Percentiles rank a stretch among this genome's conserved stretches.
These are phyloP conservation scores for Procavia capensis DNA, from an alignment of 2,113 vertebrate species.

Conservation along the genomic window DNA sequence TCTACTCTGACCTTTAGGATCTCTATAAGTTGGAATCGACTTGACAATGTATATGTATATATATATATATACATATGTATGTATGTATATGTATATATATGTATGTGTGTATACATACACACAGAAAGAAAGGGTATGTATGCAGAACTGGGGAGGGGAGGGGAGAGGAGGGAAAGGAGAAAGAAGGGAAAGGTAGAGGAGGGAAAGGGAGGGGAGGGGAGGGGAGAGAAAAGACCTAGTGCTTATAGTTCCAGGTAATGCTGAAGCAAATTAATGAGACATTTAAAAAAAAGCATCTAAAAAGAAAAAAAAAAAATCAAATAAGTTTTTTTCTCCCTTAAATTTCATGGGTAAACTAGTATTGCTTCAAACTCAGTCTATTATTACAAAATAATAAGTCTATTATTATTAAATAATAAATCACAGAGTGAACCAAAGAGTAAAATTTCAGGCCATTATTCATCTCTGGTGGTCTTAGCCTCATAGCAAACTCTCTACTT, in stretches of 20 bases:
- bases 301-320: not conserved
- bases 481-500: not conserved
- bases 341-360: not conserved
- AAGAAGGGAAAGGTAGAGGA: not conserved
- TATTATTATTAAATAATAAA: constrained; percentile 34
- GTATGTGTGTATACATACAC: not conserved
- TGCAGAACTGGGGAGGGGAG: not conserved
- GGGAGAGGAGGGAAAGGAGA: fast-evolving
- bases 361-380: constrained; percentile 1
- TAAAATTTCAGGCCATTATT: not conserved
- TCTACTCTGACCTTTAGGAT: too few species aligned
- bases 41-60: too few species aligned
- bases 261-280: constrained; percentile 1
- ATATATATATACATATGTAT: not conserved
- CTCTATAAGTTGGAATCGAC: too few species aligned
- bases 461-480: not conserved
- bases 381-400: constrained; percentile 26
- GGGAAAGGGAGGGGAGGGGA: not conserved
- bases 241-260: not conserved
- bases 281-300: not conserved
- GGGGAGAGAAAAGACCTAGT: not conserved
- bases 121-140: not conserved
- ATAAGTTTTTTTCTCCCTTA: not conserved
- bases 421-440: not conserved
- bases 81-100: not conserved